phyloP scores from a whole-genome alignment of 2,113 vertebrate genomes.

The Takifugu bimaculatus region DNA sequence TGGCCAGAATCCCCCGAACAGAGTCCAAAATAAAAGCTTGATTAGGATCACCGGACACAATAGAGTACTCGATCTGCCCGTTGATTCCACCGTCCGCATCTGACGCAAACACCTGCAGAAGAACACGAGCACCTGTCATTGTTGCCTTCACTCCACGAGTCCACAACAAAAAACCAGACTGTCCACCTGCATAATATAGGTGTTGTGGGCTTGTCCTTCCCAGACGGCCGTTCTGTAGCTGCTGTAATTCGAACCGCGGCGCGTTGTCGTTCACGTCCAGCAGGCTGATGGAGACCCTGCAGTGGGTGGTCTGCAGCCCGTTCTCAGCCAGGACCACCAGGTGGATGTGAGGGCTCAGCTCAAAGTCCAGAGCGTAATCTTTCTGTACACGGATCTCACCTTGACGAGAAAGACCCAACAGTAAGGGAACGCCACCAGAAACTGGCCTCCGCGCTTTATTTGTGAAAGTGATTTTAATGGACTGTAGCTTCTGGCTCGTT shows the following conservation, averaged over 20 bases:
- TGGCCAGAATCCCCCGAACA: constrained; percentile 78
- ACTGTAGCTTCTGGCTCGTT: no score
- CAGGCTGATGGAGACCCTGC: constrained; percentile 77
- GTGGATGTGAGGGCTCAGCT: constrained; percentile 70
- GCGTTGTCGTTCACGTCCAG: constrained; percentile 85
- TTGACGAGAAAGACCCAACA: constrained; percentile 34
- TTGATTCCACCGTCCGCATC: constrained; percentile 84
- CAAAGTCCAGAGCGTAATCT: constrained; percentile 82
- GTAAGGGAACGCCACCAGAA: neutral
- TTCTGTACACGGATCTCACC: constrained; percentile 83
- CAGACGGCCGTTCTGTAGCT: constrained; percentile 78
- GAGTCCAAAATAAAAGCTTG: constrained; percentile 80
- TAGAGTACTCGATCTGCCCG: constrained; percentile 82
- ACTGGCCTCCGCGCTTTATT: neutral
- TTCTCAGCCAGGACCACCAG: constrained; percentile 82
- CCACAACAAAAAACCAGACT: neutral
- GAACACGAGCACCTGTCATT: neutral
- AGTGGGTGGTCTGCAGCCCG: constrained; percentile 67
- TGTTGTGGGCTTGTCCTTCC: constrained; percentile 79
- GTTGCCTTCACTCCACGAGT: neutral
- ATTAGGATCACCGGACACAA: constrained; percentile 84
- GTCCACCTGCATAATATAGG: constrained; percentile 82
- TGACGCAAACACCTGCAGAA: constrained; percentile 80
- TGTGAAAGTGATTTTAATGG: neutral
- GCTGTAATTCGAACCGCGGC: constrained; percentile 79